Evolutionary conservation across 2,797 vertebrate species (phyloP).

Genomic region (Lepus oiostolus): DNA sequence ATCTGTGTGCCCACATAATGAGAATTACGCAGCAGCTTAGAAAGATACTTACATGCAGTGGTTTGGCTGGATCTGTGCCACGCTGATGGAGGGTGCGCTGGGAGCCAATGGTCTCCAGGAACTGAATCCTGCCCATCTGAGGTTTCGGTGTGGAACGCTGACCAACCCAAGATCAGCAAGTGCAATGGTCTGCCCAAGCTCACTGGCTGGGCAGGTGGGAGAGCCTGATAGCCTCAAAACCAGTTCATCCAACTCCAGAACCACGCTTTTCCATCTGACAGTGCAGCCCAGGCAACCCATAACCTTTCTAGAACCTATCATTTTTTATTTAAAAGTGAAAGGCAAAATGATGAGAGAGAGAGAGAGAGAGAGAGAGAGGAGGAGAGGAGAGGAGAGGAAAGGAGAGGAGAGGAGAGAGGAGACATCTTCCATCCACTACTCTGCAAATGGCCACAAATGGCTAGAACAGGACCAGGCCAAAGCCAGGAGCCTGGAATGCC

Average conservation of each 20-base stretch:
- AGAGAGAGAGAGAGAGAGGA: too few species aligned
- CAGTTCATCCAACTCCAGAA: not conserved
- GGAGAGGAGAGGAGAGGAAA: too few species aligned
- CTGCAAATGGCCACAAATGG: too few species aligned
- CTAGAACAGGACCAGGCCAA: too few species aligned
- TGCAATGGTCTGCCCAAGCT: not conserved
- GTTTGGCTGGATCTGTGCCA: conserved; percentile 19
- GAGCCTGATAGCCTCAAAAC: not conserved
- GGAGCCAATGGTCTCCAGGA: conserved; percentile 8
- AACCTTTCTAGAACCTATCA: not conserved
- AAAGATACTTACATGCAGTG: not conserved
- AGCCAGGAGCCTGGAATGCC: too few species aligned
- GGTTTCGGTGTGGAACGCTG: not conserved
- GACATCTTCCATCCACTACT: too few species aligned
- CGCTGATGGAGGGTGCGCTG: not conserved
- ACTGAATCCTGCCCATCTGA: conserved; percentile 17
- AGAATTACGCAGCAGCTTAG: conserved; percentile 10
- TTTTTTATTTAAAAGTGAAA: too few species aligned
- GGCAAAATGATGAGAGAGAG: too few species aligned
- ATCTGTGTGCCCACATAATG: not conserved
- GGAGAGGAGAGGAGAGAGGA: too few species aligned
- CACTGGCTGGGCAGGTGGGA: not conserved
- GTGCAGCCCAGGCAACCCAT: too few species aligned
- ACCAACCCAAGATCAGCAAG: not conserved
- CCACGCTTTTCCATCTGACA: not conserved